These are phyloP conservation scores for Callinectes sapidus DNA, from an alignment of 2,888 invertebrate genomes.

Conservation along the genomic window DNA sequence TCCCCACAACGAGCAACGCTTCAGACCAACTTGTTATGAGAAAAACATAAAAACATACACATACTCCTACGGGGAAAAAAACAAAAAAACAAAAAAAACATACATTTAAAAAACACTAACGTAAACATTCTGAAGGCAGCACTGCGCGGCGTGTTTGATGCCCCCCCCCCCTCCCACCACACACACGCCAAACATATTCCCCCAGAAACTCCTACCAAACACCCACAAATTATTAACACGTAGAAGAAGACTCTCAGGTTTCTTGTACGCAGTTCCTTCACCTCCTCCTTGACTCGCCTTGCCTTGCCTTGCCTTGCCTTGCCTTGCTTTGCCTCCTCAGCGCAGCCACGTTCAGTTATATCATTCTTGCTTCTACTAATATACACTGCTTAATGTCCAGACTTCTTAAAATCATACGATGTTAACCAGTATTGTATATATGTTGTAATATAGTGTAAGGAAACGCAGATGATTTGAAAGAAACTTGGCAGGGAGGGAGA, in stretches of 20 bases:
- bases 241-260: background rate
- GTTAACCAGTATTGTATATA: no score
- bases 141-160: no score
- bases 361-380: no score
- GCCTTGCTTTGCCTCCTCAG: no score
- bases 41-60: background rate
- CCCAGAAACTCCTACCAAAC: background rate
- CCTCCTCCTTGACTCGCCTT: background rate
- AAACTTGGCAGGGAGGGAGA: background rate
- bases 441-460: background rate
- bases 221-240: background rate
- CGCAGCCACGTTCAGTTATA: no score
- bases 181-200: background rate
- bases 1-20: no score
- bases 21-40: no score
- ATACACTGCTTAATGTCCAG: no score
- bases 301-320: background rate
- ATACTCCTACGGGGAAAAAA: background rate
- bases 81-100: no score
- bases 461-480: background rate
- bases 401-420: no score
- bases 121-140: background rate
- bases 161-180: background rate
- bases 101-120: background rate
- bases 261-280: background rate